Evolutionary conservation across 2,113 vertebrate genomes (phyloP), one percentile per base, ranked within the genome.

Genomic region (Oxyura jamaicensis): DNA sequence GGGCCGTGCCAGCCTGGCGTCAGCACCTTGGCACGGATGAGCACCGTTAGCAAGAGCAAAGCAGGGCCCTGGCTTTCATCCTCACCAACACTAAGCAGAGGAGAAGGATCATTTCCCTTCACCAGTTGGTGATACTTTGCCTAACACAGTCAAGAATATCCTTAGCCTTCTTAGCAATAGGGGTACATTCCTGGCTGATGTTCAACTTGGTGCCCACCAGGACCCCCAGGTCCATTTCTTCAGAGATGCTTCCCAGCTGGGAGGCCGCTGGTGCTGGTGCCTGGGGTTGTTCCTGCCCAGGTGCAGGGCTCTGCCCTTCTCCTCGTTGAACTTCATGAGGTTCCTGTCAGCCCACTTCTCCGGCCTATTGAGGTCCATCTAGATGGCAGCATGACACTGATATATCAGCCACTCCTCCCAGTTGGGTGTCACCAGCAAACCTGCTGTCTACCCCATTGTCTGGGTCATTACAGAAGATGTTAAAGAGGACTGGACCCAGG

Each of bases 11-110:
- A 66, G 76, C 60, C 35, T 2, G 2, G 52, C 10, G 10, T 1
- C 1, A 63, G 66, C 0, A 0, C 46, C 42, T n/a, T 56, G 41
- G 50, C 18, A 26, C 10, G 13, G 39, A 16, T 4, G 12, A 13
- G 7, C 1, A 3, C 55, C 13, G 26, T 0, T 2, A 48, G 60
- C 53, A 76, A 29, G 39, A 31, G 8, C 21, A 22, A 41, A 85
- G n/a, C 16, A 18, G 53, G 26, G 53, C 15, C 19, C 12, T 12
- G 11, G 25, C 12, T n/a, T n/a, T 7, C 52, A 55, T 15, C 36
- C 15, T 52, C 16, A 39, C 25, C 36, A 63, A 39, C 8, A 13
- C 16, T 39, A 5, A 26, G 35, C 15, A 39, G 10, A 63, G 25
- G 12, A 8, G 25, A 39, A 39, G 35, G 7, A 63, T 63, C 25